Percentiles rank a stretch among this genome's conserved stretches.
These are phyloP conservation scores for Acrossocheilus wenchowensis DNA, from an alignment of 2,797 vertebrate species.

Conservation along the genomic window DNA sequence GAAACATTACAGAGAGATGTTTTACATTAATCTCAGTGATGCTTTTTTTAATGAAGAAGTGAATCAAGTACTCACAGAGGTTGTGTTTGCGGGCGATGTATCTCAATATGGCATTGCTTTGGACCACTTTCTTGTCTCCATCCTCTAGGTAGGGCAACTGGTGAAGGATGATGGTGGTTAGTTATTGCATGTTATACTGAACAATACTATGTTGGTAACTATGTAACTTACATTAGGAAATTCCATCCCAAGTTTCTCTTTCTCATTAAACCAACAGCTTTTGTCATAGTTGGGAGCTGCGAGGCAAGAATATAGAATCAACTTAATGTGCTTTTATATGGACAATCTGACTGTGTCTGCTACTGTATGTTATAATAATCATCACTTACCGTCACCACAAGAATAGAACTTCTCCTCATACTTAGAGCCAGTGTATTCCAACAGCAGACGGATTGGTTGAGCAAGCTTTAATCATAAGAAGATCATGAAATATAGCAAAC, in stretches of 20 bases:
- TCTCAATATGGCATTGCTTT: slow-evolving; percentile 93
- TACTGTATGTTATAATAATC: neutral
- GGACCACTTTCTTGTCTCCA: slow-evolving; percentile 81
- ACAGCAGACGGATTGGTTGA: slow-evolving; percentile 84
- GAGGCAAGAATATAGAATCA: slow-evolving; percentile 32
- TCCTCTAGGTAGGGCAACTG: slow-evolving; percentile 88
- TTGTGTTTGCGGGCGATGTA: slow-evolving; percentile 90
- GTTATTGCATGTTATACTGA: neutral
- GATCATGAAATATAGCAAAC: neutral
- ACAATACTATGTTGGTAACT: neutral
- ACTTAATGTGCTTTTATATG: neutral
- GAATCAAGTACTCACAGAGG: slow-evolving; percentile 76
- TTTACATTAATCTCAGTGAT: slow-evolving; percentile 34
- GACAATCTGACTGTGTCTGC: neutral
- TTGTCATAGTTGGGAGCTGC: slow-evolving; percentile 84
- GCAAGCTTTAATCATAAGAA: slow-evolving; percentile 76
- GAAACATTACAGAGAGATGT: neutral
- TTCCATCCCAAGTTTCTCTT: slow-evolving; percentile 83
- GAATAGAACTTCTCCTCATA: slow-evolving; percentile 85
- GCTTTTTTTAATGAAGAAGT: neutral
- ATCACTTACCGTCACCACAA: slow-evolving; percentile 82
- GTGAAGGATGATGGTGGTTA: slow-evolving; percentile 39
- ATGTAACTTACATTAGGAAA: slow-evolving; percentile 85
- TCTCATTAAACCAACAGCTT: slow-evolving; percentile 85
- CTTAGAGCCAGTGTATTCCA: slow-evolving; percentile 83